A percentile compares a stretch with the other conserved stretches of the same genome.
Conservation (phyloP, 1,140 invertebrate genomes). For the Cryptotermes secundus region DNA sequence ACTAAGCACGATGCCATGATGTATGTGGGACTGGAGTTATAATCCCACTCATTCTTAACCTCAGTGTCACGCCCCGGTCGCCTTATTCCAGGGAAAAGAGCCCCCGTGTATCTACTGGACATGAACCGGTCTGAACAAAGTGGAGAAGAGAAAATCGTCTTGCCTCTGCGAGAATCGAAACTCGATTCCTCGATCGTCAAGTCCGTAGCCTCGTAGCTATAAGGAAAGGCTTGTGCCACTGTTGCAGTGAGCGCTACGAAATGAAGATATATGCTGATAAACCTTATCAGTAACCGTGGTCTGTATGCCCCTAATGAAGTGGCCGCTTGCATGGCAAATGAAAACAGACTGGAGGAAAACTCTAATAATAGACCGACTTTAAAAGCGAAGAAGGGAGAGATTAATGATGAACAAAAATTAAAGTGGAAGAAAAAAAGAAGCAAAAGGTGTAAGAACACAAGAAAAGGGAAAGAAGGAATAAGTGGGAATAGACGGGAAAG, state of each 20-base stretch:
- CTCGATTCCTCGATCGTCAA: too few relatives aligned
- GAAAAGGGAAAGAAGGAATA: not conserved
- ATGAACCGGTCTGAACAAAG: too few relatives aligned
- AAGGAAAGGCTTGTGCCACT: not conserved
- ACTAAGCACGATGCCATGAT: too few relatives aligned
- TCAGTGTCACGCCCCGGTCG: too few relatives aligned
- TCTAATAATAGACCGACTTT: slow-evolving; percentile 12
- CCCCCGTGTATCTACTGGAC: too few relatives aligned
- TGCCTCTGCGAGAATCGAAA: too few relatives aligned
- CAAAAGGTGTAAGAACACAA: slow-evolving; percentile 1
- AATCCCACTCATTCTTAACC: too few relatives aligned
- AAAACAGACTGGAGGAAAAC: slow-evolving; percentile 1
- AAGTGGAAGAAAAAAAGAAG: not conserved
- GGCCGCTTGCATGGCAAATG: not conserved
- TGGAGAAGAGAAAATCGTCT: too few relatives aligned
- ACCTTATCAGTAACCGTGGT: not conserved
- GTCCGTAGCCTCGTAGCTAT: too few relatives aligned
- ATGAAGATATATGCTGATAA: slow-evolving; percentile 6
- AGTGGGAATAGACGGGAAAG: not conserved
- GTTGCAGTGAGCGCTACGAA: not conserved
- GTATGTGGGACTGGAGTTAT: too few relatives aligned
- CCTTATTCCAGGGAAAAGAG: too few relatives aligned
- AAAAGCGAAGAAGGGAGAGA: not conserved
- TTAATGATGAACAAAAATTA: not conserved
- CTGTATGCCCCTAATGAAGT: not conserved